phyloP scores from a whole-genome alignment of 2,888 invertebrate species.

The Pediacus dermestoides region DNA sequence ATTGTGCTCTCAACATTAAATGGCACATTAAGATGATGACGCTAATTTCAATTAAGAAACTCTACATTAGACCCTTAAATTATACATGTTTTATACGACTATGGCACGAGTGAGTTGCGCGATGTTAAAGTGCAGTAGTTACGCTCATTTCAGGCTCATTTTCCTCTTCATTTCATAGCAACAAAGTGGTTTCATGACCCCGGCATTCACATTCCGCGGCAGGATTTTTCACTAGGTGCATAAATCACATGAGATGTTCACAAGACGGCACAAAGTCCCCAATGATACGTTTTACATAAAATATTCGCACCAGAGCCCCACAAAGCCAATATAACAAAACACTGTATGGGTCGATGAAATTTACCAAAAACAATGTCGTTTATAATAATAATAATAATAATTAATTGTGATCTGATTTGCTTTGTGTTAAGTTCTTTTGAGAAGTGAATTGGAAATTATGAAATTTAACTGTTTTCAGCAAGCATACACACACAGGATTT shows the following conservation, averaged over 20 bases:
- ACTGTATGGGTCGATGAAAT: too few relatives aligned
- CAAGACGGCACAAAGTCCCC: slow-evolving; percentile 14
- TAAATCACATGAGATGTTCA: slow-evolving; percentile 44
- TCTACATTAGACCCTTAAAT: slow-evolving; percentile 24
- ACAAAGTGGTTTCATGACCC: slow-evolving; percentile 47
- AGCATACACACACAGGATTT: too few relatives aligned
- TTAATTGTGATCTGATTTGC: too few relatives aligned
- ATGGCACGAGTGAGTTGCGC: slow-evolving; percentile 25
- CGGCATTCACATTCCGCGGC: slow-evolving; percentile 42
- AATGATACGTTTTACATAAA: too few relatives aligned
- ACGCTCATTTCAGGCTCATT: slow-evolving; percentile 40
- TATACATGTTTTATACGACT: slow-evolving; percentile 33
- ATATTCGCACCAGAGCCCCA: too few relatives aligned
- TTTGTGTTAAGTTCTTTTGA: too few relatives aligned
- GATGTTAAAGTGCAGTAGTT: slow-evolving; percentile 45
- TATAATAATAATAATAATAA: too few relatives aligned
- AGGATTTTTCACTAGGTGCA: slow-evolving; percentile 41
- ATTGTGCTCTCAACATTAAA: slow-evolving; percentile 28
- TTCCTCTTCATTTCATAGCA: slow-evolving; percentile 49
- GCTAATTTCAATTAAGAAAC: slow-evolving; percentile 16
- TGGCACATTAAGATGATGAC: slow-evolving; percentile 23
- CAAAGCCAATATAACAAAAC: too few relatives aligned
- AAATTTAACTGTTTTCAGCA: too few relatives aligned
- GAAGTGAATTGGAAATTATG: too few relatives aligned
- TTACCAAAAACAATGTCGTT: too few relatives aligned